These are phyloP conservation scores for Pocillopora damicornis DNA, from an alignment of 64 coral and sea anemone genomes.

Conservation along the genomic window DNA sequence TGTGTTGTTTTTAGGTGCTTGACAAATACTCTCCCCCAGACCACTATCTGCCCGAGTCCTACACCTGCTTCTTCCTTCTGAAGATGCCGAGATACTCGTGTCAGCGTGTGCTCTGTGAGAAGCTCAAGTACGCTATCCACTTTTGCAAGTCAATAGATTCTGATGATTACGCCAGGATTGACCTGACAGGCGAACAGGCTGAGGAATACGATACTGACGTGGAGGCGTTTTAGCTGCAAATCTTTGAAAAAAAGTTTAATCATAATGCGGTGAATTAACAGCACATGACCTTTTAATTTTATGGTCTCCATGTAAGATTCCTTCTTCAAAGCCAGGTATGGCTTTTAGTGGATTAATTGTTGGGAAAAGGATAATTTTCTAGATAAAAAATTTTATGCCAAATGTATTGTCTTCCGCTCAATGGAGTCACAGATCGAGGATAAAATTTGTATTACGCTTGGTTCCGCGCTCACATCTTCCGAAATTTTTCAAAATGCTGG, in stretches of 20 bases:
- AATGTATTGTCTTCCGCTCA: no score
- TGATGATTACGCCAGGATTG: slow-evolving; percentile 98
- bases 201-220: slow-evolving; percentile 89
- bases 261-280: neutral
- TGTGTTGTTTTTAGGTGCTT: slow-evolving; percentile 64
- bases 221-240: slow-evolving; percentile 48
- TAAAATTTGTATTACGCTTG: no score
- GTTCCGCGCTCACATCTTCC: no score
- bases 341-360: no score
- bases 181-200: slow-evolving; percentile 84
- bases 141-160: slow-evolving; percentile 99
- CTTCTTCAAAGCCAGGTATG: no score
- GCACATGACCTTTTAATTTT: no score
- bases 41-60: slow-evolving; percentile 92
- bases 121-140: slow-evolving; percentile 96
- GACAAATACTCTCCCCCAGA: slow-evolving; percentile 98
- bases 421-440: no score
- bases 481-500: no score
- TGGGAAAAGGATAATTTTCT: no score
- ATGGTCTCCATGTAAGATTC: no score
- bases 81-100: slow-evolving; percentile 97
- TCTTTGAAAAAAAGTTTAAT: neutral
- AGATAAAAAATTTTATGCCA: no score
- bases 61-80: slow-evolving; percentile 96
- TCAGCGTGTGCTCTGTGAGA: slow-evolving; percentile 95